Conservation (phyloP, 2,888 invertebrate species). For the Rhabditoides inermis region DNA sequence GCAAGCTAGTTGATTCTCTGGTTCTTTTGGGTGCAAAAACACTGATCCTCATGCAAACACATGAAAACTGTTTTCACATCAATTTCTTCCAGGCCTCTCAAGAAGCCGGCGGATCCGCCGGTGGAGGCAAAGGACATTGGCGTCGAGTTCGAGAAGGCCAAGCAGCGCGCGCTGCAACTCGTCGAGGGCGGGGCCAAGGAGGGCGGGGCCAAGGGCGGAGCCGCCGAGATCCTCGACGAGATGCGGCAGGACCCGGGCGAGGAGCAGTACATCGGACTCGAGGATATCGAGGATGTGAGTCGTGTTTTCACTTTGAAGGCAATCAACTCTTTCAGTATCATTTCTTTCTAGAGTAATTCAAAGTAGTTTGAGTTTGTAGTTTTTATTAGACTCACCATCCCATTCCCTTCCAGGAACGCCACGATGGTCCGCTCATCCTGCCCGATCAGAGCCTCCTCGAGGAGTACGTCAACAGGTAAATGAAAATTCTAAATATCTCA, state of each 20-base stretch:
- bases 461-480: conserved; percentile 42
- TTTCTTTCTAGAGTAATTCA: background rate
- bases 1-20: no score
- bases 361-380: background rate
- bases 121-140: no score
- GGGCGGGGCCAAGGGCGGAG: conserved; percentile 10
- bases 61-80: no score
- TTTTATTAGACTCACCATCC: background rate
- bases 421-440: conserved; percentile 32
- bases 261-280: conserved; percentile 24
- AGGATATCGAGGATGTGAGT: conserved; percentile 7
- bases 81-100: no score
- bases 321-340: background rate
- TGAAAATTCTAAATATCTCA: background rate
- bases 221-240: conserved; percentile 30
- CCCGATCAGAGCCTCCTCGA: conserved; percentile 48
- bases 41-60: no score
- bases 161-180: no score
- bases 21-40: no score
- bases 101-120: no score
- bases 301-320: background rate
- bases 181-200: conserved; percentile 4
- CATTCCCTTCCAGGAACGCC: conserved; percentile 13
- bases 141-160: no score
- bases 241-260: conserved; percentile 18